Evolutionary conservation across 2,797 vertebrate species (phyloP).

Genomic region (Synaphobranchus kaupii): DNA sequence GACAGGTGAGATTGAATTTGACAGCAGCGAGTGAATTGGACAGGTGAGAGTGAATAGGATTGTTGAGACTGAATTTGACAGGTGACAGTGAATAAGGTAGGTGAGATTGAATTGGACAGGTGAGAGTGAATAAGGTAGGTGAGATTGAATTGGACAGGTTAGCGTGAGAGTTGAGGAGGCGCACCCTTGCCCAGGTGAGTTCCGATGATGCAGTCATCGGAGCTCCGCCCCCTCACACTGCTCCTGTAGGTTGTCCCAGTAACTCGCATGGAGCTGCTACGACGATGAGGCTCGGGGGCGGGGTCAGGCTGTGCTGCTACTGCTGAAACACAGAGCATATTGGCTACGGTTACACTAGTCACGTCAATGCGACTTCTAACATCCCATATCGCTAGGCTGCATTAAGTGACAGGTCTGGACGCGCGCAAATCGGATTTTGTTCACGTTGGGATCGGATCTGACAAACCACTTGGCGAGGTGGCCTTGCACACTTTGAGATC

Average conservation of each 20-base stretch:
- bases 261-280: constrained; percentile 84
- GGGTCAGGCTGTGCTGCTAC: constrained; percentile 75
- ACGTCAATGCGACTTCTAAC: no score
- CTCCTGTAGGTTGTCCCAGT: constrained; percentile 81
- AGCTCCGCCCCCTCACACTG: constrained; percentile 79
- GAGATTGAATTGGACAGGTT: neutral
- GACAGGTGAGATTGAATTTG: neutral
- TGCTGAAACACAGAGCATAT: constrained; percentile 44
- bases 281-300: constrained; percentile 79
- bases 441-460: no score
- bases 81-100: neutral
- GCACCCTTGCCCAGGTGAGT: constrained; percentile 78
- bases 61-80: neutral
- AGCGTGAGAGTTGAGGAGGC: neutral
- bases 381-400: no score
- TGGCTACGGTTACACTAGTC: no score
- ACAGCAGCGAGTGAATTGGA: neutral
- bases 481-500: no score
- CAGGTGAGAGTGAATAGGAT: neutral
- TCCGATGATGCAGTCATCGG: constrained; percentile 80
- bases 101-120: neutral
- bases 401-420: no score
- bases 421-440: no score
- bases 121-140: neutral
- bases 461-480: no score